Evolutionary conservation across 1,140 invertebrate species (phyloP).

Genomic region (Callitettix versicolor): DNA sequence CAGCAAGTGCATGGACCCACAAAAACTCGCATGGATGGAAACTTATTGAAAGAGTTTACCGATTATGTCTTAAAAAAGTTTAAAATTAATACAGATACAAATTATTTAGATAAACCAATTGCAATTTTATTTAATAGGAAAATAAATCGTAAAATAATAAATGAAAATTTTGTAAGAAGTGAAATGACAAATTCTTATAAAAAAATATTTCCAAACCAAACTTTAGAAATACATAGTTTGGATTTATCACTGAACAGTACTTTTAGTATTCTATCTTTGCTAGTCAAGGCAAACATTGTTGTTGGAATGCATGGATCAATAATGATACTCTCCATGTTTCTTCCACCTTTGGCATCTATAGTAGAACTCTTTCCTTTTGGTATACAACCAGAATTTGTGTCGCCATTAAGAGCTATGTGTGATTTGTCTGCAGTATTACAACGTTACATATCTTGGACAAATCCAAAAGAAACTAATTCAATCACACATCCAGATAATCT

Average conservation of each 20-base stretch:
- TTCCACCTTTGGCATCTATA: slow-evolving; percentile 23
- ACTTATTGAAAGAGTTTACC: slow-evolving; percentile 22
- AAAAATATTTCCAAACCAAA: neutral
- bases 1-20: slow-evolving; percentile 34
- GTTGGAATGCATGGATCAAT: slow-evolving; percentile 35
- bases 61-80: slow-evolving; percentile 18
- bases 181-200: slow-evolving; percentile 13
- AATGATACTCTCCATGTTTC: slow-evolving; percentile 31
- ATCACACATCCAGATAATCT: slow-evolving; percentile 32
- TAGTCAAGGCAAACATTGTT: slow-evolving; percentile 28
- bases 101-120: neutral
- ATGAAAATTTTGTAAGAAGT: slow-evolving; percentile 34
- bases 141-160: slow-evolving; percentile 38
- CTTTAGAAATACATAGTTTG: slow-evolving; percentile 13
- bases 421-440: slow-evolving; percentile 29
- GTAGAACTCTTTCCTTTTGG: slow-evolving; percentile 35
- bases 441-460: slow-evolving; percentile 36
- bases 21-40: slow-evolving; percentile 14
- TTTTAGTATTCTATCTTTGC: slow-evolving; percentile 29
- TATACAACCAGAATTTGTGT: slow-evolving; percentile 36
- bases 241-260: slow-evolving; percentile 30
- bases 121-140: slow-evolving; percentile 34
- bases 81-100: slow-evolving; percentile 6
- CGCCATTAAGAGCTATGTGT: slow-evolving; percentile 37
- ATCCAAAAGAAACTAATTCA: slow-evolving; percentile 31